A percentile compares a stretch with the other conserved stretches of the same genome.
Evolutionary conservation across 1,140 invertebrate species (phyloP).

Genomic region (Thalassaphorura encarpata): DNA sequence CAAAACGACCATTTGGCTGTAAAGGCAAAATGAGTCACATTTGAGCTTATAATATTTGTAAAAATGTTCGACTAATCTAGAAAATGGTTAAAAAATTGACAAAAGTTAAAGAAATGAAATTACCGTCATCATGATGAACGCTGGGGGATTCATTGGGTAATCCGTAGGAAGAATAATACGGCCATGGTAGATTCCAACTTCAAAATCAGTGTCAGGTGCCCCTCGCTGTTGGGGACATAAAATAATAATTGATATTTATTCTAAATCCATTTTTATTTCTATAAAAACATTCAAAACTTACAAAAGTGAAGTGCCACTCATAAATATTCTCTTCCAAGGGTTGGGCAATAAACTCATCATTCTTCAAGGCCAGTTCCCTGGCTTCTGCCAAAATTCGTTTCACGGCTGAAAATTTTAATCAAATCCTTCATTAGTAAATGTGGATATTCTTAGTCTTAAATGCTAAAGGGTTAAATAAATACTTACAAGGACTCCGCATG

Average conservation of each 20-base stretch:
- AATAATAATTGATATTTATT: no score
- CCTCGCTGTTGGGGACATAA: no score
- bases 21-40: conserved; percentile 33
- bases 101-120: no score
- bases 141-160: conserved; percentile 97
- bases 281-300: no score
- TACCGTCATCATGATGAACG: conserved; percentile 86
- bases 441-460: no score
- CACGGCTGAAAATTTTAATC: conserved; percentile 71
- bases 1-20: conserved; percentile 89
- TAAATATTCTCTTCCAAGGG: conserved; percentile 93
- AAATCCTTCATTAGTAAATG: no score
- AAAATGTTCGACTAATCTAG: no score
- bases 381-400: conserved; percentile 91
- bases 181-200: conserved; percentile 77
- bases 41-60: background rate
- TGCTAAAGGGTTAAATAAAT: no score
- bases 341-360: conserved; percentile 84
- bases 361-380: conserved; percentile 59
- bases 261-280: no score
- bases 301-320: conserved; percentile 96
- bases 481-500: no score
- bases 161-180: conserved; percentile 73
- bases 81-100: no score
- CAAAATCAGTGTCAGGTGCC: background rate